phyloP scores from a whole-genome alignment of 92 coral and sea anemone genomes.

The Siderastrea siderea region DNA sequence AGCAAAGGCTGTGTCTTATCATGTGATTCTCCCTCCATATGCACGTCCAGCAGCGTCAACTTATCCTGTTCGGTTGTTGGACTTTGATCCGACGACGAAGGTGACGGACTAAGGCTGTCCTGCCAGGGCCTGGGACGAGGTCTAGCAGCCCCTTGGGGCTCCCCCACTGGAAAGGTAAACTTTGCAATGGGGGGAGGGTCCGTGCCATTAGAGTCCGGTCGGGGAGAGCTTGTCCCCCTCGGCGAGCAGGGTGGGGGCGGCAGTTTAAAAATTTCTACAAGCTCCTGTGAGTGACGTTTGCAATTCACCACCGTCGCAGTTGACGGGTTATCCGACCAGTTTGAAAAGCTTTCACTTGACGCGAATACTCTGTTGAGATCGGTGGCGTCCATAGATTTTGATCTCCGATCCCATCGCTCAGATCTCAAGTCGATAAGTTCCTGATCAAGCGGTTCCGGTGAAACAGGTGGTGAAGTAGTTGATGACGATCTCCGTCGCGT shows the following conservation, averaged over 20 bases:
- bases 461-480: constrained; percentile 42
- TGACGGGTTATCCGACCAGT: constrained; percentile 56
- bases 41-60: constrained; percentile 80
- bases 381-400: constrained; percentile 81
- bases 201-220: constrained; percentile 37
- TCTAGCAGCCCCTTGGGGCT: constrained; percentile 53
- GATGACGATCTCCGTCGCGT: constrained; percentile 37
- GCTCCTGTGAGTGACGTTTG: constrained; percentile 65
- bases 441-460: constrained; percentile 30
- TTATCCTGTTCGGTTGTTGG: constrained; percentile 70
- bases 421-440: constrained; percentile 73
- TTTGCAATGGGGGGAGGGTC: constrained; percentile 30
- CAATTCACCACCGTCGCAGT: constrained; percentile 58
- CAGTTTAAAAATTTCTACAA: constrained; percentile 41
- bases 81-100: constrained; percentile 55
- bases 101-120: constrained; percentile 73
- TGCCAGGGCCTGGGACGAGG: constrained; percentile 75
- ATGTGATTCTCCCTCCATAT: constrained; percentile 78
- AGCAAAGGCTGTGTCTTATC: constrained; percentile 87
- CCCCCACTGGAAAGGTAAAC: constrained; percentile 42
- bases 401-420: constrained; percentile 78
- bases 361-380: constrained; percentile 66
- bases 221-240: constrained; percentile 67
- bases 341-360: constrained; percentile 4
- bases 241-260: constrained; percentile 89